Evolutionary conservation across 2,888 invertebrate genomes (phyloP), one percentile per base, ranked within the genome.

Genomic region (Litoditis marina): DNA sequence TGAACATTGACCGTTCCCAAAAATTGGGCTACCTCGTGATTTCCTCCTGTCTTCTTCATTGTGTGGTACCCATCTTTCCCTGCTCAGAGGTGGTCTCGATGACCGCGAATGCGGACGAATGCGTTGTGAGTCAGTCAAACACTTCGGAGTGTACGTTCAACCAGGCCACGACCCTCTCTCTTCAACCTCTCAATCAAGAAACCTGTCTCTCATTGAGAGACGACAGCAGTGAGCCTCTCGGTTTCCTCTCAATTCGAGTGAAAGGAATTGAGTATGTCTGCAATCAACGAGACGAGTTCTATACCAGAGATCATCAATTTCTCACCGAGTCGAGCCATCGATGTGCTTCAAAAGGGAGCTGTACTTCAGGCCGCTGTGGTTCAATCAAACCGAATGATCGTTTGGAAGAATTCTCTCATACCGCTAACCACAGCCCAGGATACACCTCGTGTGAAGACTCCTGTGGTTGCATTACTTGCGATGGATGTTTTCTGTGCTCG

Each of bases 401-500:
- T 25, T 19, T 65, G 1, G 27, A 39, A 2, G 65, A 65, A 42
- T 8, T 65, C 5, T 57, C 65, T 0, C 7, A 47, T 11, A 0
- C 2, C 8, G 57, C 65, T 5, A 59, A 59, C 16, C 0, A 2
- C 0, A 27, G 13, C 0, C 63, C 66, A 2, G 66, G 66, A 39
- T 60, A 22, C 42, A 66, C 66, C 1, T 2, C 2, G 0, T 66
- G 66, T 30, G 5, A n/a, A 1, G 31, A 44, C 25, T 47, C 54
- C 31, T 60, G 60, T 22, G 63, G 66, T 0, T 44, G 66, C 19
- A 13, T 34, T 2, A 39, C 47, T 25, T 62, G 60, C n/a, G 27
- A 55, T 28, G 57, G 57, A 2, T 66, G 66, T 25, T 42, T 51
- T 11, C 44, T 8, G 16, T 63, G 49, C 28, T 52, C 36, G 13